These are phyloP conservation scores for Scolanthus callimorphus DNA, from an alignment of 92 coral and sea anemone genomes.

Conservation along the genomic window DNA sequence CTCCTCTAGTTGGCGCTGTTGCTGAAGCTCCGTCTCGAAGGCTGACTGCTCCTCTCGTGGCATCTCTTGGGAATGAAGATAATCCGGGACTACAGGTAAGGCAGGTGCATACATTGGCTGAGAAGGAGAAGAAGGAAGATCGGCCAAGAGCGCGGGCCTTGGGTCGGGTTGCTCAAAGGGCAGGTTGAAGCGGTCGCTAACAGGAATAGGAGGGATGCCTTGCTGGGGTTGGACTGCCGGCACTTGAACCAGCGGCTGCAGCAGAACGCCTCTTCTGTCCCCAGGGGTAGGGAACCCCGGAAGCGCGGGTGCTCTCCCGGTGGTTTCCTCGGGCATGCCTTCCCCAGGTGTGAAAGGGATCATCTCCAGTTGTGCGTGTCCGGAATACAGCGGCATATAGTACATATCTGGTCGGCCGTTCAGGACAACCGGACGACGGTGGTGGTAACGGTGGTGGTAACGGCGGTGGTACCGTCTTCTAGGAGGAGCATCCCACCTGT, in stretches of 20 bases:
- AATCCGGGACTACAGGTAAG: too few relatives aligned
- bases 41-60: slow-evolving; percentile 7
- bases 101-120: too few relatives aligned
- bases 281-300: slow-evolving; percentile 6
- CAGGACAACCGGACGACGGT: slow-evolving; percentile 1
- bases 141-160: too few relatives aligned
- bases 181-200: too few relatives aligned
- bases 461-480: slow-evolving; percentile 5
- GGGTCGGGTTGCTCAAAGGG: too few relatives aligned
- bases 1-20: slow-evolving; percentile 10
- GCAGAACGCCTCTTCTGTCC: slow-evolving; percentile 23
- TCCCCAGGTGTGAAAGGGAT: slow-evolving; percentile 20
- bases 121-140: too few relatives aligned
- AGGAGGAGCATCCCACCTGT: slow-evolving; percentile 8
- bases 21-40: slow-evolving; percentile 11
- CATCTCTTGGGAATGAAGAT: too few relatives aligned
- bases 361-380: slow-evolving; percentile 32
- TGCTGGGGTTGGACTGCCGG: slow-evolving; percentile 15
- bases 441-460: neutral
- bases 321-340: slow-evolving; percentile 6
- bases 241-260: slow-evolving; percentile 45
- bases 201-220: slow-evolving; percentile 5
- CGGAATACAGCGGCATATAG: slow-evolving; percentile 20
- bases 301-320: slow-evolving; percentile 1
- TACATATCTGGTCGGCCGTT: slow-evolving; percentile 6